These are phyloP conservation scores for Ditylenchus dipsaci DNA, from an alignment of 1,140 invertebrate genomes.

Conservation along the genomic window DNA sequence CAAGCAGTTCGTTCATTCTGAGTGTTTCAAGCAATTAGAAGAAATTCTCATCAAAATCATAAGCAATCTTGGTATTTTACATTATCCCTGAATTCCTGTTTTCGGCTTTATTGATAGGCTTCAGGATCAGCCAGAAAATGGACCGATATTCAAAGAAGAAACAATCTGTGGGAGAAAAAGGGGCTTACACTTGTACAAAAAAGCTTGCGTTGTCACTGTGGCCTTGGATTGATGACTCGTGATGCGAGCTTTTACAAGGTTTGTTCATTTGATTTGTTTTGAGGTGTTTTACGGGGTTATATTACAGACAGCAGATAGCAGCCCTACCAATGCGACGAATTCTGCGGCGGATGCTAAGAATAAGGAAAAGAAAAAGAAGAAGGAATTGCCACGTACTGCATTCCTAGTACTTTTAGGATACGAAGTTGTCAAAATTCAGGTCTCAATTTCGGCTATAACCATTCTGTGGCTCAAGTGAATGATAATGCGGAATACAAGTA, in stretches of 20 bases:
- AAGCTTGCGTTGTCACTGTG: constrained; percentile 16
- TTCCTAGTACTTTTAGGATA: no score
- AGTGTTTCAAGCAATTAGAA: constrained; percentile 17
- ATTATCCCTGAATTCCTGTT: background rate
- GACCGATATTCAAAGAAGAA: constrained; percentile 15
- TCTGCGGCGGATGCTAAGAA: constrained; percentile 1
- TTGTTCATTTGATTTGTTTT: no score
- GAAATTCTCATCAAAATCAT: constrained; percentile 14
- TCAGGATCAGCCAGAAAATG: constrained; percentile 16
- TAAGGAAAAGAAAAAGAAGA: constrained; percentile 12
- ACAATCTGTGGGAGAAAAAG: constrained; percentile 26
- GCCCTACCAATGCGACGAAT: background rate
- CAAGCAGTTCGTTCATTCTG: constrained; percentile 6
- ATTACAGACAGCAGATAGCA: background rate
- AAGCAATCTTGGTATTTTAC: constrained; percentile 9
- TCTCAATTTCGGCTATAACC: constrained; percentile 13
- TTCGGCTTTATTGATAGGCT: background rate
- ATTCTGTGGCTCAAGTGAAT: background rate
- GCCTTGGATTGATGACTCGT: constrained; percentile 14
- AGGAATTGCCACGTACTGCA: background rate
- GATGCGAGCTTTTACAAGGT: constrained; percentile 9
- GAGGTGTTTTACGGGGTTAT: no score
- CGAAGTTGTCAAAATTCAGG: background rate
- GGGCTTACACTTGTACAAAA: constrained; percentile 14
- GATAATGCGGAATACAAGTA: constrained; percentile 5